phyloP scores from a whole-genome alignment of 2,888 invertebrate species.

The Lathronympha strigana region DNA sequence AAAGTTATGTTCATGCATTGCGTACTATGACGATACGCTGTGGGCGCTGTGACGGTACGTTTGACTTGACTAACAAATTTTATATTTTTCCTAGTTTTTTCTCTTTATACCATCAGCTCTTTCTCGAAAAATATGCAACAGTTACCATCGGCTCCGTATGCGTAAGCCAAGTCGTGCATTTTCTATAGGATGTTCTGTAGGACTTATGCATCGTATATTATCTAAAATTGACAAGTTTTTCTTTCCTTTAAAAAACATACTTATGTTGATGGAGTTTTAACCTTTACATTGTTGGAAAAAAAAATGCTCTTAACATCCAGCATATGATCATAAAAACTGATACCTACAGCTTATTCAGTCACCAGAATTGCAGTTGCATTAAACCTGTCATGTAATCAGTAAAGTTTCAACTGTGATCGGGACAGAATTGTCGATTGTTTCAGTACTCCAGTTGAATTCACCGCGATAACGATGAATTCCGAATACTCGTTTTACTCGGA shows the following conservation, averaged over 20 bases:
- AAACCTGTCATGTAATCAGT: neutral
- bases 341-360: neutral
- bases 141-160: neutral
- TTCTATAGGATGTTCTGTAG: neutral
- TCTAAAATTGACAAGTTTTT: too few relatives aligned
- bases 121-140: neutral
- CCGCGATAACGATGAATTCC: slow-evolving; percentile 3
- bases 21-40: too few relatives aligned
- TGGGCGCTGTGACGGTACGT: too few relatives aligned
- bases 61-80: too few relatives aligned
- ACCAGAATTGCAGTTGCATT: neutral
- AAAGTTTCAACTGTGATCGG: neutral
- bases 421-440: slow-evolving; percentile 11
- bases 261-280: too few relatives aligned
- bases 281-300: too few relatives aligned
- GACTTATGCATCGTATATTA: neutral
- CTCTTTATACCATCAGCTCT: too few relatives aligned
- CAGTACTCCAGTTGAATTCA: slow-evolving; percentile 6
- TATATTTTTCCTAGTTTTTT: too few relatives aligned
- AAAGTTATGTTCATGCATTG: neutral
- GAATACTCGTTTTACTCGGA: slow-evolving; percentile 33
- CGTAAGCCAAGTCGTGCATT: neutral
- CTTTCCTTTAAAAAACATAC: neutral
- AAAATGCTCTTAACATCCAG: neutral
- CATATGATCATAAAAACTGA: neutral